These are phyloP conservation scores for Siniperca chuatsi DNA, from an alignment of 2,113 vertebrate species.

Conservation along the genomic window DNA sequence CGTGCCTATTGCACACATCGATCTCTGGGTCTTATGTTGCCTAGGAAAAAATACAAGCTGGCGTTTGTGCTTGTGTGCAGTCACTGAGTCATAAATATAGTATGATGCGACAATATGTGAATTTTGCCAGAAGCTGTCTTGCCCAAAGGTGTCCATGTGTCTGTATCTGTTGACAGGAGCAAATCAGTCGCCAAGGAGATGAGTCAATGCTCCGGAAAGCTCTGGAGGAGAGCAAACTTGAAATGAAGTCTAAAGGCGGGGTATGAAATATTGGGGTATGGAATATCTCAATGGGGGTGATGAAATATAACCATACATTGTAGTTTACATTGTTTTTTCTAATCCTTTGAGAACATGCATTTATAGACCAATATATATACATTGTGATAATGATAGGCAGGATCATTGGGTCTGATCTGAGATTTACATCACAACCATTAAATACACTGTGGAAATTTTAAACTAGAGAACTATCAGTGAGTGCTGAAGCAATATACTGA, in stretches of 20 bases:
- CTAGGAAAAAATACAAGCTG: conserved; percentile 7
- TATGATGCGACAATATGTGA: conserved; percentile 58
- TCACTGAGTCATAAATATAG: conserved; percentile 50
- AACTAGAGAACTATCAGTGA: not conserved
- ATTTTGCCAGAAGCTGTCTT: conserved; percentile 50
- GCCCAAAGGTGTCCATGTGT: conserved; percentile 59
- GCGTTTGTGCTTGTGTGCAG: conserved; percentile 29
- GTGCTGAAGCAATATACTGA: not conserved
- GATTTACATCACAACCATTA: not conserved
- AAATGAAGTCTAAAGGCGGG: conserved; percentile 85
- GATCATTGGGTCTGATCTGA: not conserved
- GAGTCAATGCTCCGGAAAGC: conserved; percentile 87
- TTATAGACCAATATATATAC: not conserved
- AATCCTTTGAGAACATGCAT: not conserved
- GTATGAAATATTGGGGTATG: conserved; percentile 77
- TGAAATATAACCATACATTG: conserved; percentile 13
- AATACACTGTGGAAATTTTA: not conserved
- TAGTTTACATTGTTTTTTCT: not conserved
- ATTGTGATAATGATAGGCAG: not conserved
- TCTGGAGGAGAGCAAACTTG: conserved; percentile 84
- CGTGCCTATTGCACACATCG: conserved; percentile 13
- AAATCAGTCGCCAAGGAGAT: conserved; percentile 89
- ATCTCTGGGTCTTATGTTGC: conserved; percentile 17
- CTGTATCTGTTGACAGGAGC: conserved; percentile 86
- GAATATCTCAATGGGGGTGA: conserved; percentile 47